Evolutionary conservation across 2,113 vertebrate genomes (phyloP).

Genomic region (Rhodinocichla rosea): DNA sequence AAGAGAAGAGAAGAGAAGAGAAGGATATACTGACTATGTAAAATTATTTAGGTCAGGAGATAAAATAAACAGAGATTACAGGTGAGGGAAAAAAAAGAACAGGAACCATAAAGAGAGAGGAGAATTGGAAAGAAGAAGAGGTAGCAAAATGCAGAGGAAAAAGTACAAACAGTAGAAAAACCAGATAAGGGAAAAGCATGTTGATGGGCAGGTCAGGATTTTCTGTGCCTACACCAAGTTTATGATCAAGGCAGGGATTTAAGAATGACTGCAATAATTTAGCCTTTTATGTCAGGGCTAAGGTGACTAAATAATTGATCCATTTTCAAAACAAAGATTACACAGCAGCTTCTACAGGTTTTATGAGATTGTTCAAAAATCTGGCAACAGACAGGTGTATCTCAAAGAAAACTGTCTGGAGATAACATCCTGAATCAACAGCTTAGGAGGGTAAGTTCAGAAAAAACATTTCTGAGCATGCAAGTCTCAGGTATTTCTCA

Average conservation of each 20-base stretch:
- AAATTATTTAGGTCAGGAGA: not conserved
- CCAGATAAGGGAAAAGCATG: not conserved
- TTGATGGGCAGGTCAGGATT: not conserved
- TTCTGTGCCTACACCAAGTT: not conserved
- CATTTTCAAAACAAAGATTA: not conserved
- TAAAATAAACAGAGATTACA: not conserved
- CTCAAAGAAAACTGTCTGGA: not conserved
- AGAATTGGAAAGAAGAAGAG: not conserved
- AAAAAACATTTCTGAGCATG: not conserved
- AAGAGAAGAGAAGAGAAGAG: not conserved
- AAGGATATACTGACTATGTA: not conserved
- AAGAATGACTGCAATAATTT: not conserved
- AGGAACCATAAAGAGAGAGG: not conserved
- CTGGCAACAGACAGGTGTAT: not conserved
- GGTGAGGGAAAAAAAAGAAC: fast-evolving
- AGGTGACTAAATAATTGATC: not conserved
- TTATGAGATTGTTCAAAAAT: not conserved
- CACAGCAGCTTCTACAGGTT: not conserved
- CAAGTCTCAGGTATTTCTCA: not conserved
- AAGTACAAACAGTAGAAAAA: not conserved
- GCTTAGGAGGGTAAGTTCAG: not conserved
- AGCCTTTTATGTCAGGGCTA: not conserved
- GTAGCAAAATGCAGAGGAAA: not conserved
- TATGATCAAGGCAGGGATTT: not conserved
- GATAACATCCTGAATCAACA: not conserved